These are phyloP conservation scores for Lacanobia wlatinum DNA, from an alignment of 2,888 invertebrate species.

Conservation along the genomic window DNA sequence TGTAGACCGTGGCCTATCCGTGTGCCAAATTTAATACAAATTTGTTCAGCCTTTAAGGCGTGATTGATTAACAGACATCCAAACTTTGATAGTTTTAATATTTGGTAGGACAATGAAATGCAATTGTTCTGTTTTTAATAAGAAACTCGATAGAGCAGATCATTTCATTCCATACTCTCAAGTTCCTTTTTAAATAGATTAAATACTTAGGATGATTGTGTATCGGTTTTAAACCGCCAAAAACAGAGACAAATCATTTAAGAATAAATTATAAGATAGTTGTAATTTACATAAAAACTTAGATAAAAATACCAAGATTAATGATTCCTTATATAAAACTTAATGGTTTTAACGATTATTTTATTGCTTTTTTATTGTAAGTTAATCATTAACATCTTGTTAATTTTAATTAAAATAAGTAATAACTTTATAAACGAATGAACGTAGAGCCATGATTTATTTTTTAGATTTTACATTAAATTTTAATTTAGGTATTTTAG, in stretches of 20 bases:
- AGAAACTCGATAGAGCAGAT: constrained; percentile 4
- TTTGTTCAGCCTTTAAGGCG: not conserved
- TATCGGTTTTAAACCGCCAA: not conserved
- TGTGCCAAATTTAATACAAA: not conserved
- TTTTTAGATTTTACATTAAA: not conserved
- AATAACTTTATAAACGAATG: not conserved
- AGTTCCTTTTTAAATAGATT: constrained; percentile 16
- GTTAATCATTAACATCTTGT: not conserved
- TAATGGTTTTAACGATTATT: not conserved
- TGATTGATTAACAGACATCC: not conserved
- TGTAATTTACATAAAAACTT: constrained; percentile 1
- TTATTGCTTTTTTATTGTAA: not conserved
- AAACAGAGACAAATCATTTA: not conserved
- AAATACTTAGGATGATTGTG: not conserved
- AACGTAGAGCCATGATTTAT: not conserved
- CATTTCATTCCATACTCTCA: not conserved
- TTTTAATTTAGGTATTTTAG: not conserved
- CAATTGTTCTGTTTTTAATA: not conserved
- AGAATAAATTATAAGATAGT: not conserved
- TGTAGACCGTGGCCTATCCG: not conserved
- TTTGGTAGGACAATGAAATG: not conserved
- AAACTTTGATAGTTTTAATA: not conserved
- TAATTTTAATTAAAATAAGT: constrained; percentile 13
- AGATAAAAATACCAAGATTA: not conserved
- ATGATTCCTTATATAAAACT: not conserved